Percentiles rank a stretch among this genome's conserved stretches.
Evolutionary conservation across 2,797 vertebrate species (phyloP).

Genomic region (Sandelia bainsii): DNA sequence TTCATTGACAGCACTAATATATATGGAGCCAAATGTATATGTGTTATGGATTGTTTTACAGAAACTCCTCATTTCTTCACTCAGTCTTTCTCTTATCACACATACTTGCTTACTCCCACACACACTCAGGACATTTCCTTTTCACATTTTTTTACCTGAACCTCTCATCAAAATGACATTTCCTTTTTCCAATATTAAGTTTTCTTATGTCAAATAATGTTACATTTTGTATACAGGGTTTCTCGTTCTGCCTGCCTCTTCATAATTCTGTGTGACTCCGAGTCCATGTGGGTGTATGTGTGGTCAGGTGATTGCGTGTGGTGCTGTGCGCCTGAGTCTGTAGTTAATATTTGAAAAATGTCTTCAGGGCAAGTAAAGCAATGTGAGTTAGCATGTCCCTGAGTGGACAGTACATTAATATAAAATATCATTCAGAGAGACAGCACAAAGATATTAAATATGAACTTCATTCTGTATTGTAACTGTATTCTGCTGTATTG

Average conservation of each 20-base stretch:
- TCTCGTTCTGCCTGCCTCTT: neutral
- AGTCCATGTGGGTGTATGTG: neutral
- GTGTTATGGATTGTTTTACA: neutral
- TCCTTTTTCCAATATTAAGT: conserved; percentile 11
- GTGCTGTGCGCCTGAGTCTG: conserved; percentile 2
- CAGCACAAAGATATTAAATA: neutral
- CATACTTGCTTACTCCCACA: neutral
- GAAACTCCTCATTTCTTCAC: neutral
- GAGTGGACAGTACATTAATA: conserved; percentile 33
- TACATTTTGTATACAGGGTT: neutral
- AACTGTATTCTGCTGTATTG: neutral
- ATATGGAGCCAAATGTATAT: too few relatives aligned
- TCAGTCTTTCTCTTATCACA: neutral
- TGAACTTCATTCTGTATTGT: neutral
- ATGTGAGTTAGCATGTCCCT: conserved; percentile 20
- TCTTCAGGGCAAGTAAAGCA: conserved; percentile 49
- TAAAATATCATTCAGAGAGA: conserved; percentile 36
- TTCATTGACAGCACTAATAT: too few relatives aligned
- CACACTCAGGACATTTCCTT: neutral
- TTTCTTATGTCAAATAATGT: conserved; percentile 20
- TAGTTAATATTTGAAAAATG: conserved; percentile 57
- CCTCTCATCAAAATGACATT: neutral
- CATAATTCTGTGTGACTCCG: conserved; percentile 19
- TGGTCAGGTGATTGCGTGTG: conserved; percentile 18
- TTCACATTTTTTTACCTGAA: conserved; percentile 5